Percentiles rank a stretch among this genome's conserved stretches.
These are phyloP conservation scores for Ellobium chinense DNA, from an alignment of 2,888 invertebrate species.

Conservation along the genomic window DNA sequence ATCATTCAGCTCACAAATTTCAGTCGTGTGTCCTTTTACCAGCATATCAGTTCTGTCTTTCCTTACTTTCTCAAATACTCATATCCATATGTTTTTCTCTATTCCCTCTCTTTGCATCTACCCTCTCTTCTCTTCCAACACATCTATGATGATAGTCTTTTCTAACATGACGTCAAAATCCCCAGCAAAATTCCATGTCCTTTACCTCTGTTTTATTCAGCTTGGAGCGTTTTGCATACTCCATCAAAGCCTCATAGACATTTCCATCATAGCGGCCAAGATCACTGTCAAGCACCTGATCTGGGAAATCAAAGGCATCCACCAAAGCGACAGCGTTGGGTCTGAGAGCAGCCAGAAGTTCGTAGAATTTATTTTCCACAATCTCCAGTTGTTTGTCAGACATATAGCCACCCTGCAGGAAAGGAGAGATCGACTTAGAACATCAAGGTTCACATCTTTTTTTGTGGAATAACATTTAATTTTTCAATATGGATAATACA, in stretches of 20 bases:
- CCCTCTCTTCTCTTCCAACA: too few relatives aligned
- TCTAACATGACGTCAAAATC: too few relatives aligned
- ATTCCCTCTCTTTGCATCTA: too few relatives aligned
- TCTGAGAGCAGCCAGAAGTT: slow-evolving; percentile 85
- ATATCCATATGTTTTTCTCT: too few relatives aligned
- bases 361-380: slow-evolving; percentile 86
- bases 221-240: slow-evolving; percentile 79
- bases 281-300: slow-evolving; percentile 77
- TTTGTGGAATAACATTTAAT: too few relatives aligned
- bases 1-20: too few relatives aligned
- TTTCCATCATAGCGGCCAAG: slow-evolving; percentile 79
- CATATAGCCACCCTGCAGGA: slow-evolving; percentile 84
- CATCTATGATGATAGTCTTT: too few relatives aligned
- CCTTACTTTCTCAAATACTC: too few relatives aligned
- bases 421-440: slow-evolving; percentile 62
- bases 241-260: slow-evolving; percentile 79
- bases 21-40: too few relatives aligned
- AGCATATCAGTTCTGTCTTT: too few relatives aligned
- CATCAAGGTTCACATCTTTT: too few relatives aligned
- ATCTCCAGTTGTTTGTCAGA: slow-evolving; percentile 77
- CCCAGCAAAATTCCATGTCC: not conserved
- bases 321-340: slow-evolving; percentile 94
- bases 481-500: too few relatives aligned
- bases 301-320: slow-evolving; percentile 89
- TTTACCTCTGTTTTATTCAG: slow-evolving; percentile 78